A percentile compares a stretch with the other conserved stretches of the same genome.
Conservation (phyloP, 2,113 vertebrate genomes). For the Physeter macrocephalus region DNA sequence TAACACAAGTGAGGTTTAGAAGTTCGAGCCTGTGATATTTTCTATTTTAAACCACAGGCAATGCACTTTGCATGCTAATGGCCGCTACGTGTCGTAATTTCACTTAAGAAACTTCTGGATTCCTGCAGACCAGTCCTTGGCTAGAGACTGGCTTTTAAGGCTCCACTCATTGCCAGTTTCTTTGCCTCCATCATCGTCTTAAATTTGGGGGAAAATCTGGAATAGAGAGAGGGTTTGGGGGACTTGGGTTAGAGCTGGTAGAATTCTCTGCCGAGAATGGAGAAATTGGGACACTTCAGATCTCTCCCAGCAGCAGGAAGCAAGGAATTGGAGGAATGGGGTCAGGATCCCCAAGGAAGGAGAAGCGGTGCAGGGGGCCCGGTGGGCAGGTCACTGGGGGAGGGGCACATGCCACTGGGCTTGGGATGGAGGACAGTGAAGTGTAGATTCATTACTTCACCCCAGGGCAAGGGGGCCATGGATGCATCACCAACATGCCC, state of each 20-base stretch:
- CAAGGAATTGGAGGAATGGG: too few species aligned
- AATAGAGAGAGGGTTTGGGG: neutral
- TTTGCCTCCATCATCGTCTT: neutral
- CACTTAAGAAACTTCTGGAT: neutral
- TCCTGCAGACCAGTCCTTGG: neutral
- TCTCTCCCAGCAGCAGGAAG: neutral
- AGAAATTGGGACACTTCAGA: neutral
- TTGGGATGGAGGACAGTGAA: neutral
- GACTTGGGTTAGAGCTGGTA: neutral
- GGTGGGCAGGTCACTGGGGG: neutral
- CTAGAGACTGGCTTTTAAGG: too few species aligned
- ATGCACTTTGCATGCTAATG: fast-evolving
- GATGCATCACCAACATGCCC: fast-evolving
- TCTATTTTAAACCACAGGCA: neutral
- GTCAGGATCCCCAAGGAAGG: neutral
- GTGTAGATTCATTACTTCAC: too few species aligned
- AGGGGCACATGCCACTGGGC: too few species aligned
- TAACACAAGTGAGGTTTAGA: fast-evolving
- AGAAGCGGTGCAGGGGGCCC: neutral
- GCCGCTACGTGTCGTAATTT: neutral
- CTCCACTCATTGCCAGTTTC: neutral
- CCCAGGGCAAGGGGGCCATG: neutral
- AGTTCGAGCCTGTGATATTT: neutral
- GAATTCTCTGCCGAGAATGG: neutral
- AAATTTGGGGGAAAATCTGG: neutral